Evolutionary conservation across 2,113 vertebrate genomes (phyloP).

Genomic region (Colaptes auratus): DNA sequence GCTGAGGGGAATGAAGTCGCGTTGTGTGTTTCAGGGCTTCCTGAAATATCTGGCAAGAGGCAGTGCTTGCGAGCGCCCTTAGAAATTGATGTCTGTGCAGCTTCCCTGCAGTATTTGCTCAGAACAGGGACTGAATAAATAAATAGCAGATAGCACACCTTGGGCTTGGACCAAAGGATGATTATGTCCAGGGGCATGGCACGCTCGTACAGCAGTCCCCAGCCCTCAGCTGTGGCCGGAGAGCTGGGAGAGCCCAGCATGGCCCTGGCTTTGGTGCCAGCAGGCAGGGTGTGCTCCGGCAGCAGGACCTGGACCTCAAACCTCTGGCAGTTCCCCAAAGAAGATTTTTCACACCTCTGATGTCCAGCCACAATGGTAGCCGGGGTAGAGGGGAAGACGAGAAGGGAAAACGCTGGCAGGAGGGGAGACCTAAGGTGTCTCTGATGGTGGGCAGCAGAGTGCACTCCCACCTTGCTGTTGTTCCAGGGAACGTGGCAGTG

Average conservation of each 20-base stretch:
- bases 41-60: accelerated
- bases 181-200: accelerated
- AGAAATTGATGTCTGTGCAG: neutral
- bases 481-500: neutral
- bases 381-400: neutral
- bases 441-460: too few species aligned
- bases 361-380: accelerated
- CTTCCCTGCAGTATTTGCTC: neutral
- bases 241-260: neutral
- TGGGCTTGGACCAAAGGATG: neutral
- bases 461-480: neutral
- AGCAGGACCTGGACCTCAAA: neutral
- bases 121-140: neutral
- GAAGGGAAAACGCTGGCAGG: neutral
- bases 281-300: neutral
- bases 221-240: neutral
- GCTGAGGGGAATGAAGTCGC: neutral
- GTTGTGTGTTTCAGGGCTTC: neutral
- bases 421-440: neutral
- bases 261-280: too few species aligned
- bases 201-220: accelerated
- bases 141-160: neutral
- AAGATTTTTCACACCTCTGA: neutral
- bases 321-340: neutral
- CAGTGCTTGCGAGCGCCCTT: neutral